Evolutionary conservation across 2,113 vertebrate genomes (phyloP).

Genomic region (Lichenostomus cassidix): DNA sequence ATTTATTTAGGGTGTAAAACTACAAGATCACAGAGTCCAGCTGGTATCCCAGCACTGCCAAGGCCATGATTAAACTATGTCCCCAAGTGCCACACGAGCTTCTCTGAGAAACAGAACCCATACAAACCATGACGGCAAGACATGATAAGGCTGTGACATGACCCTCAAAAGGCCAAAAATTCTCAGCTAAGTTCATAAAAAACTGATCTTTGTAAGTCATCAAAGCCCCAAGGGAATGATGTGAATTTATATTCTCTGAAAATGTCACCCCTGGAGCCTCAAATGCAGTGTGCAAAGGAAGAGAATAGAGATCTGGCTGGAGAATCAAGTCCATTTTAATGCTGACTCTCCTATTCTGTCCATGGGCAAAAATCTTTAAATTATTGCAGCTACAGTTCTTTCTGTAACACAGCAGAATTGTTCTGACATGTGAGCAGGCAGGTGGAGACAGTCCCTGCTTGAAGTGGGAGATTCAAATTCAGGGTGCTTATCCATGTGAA

Average conservation of each 20-base stretch:
- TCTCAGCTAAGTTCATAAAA: neutral
- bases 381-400: neutral
- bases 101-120: neutral
- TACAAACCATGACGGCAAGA: neutral
- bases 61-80: accelerated
- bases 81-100: neutral
- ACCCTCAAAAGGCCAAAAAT: neutral
- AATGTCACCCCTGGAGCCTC: neutral
- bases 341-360: neutral
- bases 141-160: neutral
- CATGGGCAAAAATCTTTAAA: neutral
- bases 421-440: neutral
- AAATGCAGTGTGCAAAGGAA: neutral
- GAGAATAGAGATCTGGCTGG: neutral
- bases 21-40: neutral
- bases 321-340: neutral
- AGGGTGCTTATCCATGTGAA: neutral
- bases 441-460: neutral
- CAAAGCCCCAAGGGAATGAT: neutral
- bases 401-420: neutral
- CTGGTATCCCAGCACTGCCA: neutral
- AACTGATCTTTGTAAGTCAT: neutral
- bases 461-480: neutral
- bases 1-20: neutral
- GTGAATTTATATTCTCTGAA: neutral